phyloP scores from a whole-genome alignment of 2,888 invertebrate species.

The Ennomos erosarius region DNA sequence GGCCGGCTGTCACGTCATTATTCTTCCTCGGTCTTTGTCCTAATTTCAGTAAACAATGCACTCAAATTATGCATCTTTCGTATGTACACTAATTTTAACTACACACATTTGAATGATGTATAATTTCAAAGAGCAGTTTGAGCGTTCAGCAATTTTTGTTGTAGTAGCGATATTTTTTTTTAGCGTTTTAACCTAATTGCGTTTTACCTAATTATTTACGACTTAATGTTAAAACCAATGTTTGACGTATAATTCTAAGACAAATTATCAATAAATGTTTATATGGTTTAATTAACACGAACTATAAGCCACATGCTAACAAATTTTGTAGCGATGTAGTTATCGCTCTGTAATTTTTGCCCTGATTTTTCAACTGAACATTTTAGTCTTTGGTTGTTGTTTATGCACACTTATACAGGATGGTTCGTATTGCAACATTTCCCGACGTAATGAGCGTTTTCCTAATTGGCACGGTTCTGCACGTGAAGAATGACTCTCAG shows the following conservation, averaged over 20 bases:
- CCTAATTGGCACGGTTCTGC: conserved; percentile 42
- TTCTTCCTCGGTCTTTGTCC: conserved; percentile 43
- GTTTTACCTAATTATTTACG: too few relatives aligned
- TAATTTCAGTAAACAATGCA: conserved; percentile 41
- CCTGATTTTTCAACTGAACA: not conserved
- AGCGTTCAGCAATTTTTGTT: too few relatives aligned
- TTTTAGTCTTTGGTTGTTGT: not conserved
- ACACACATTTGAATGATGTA: conserved; percentile 10
- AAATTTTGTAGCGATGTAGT: not conserved
- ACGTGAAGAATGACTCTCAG: conserved; percentile 29
- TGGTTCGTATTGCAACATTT: conserved; percentile 28
- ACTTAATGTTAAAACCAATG: too few relatives aligned
- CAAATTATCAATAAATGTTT: too few relatives aligned
- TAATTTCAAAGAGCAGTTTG: too few relatives aligned
- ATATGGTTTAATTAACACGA: too few relatives aligned
- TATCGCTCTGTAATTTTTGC: conserved; percentile 2
- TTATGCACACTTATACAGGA: not conserved
- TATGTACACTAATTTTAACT: conserved; percentile 24
- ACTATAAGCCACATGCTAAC: conserved; percentile 9
- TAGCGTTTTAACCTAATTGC: too few relatives aligned
- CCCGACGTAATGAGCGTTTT: conserved; percentile 36
- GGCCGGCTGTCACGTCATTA: conserved; percentile 32
- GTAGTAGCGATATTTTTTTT: too few relatives aligned
- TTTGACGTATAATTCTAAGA: too few relatives aligned
- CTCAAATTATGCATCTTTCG: conserved; percentile 35